Base-by-base conservation (phyloP, 2,797 vertebrate species). In the Poeciliopsis turneri region DNA sequence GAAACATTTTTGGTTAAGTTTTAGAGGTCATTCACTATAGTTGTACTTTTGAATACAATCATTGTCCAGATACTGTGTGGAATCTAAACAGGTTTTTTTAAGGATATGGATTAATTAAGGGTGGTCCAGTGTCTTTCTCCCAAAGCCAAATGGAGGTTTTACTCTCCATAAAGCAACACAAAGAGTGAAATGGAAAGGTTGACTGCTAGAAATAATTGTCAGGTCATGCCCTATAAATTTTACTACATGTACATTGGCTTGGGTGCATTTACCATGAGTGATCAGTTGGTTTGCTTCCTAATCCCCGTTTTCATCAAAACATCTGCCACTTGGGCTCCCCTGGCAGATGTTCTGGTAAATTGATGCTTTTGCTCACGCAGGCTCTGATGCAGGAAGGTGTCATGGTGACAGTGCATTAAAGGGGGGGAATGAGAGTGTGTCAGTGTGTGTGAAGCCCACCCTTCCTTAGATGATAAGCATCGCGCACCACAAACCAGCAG, bases 381-480 rank as follows among this genome's bases (percentile, higher is more conserved):
- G 81, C 86, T 59, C 61, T 76, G 84, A 84, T 77, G 74, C 47
- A 49, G 82, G 81, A 76, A 82, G 78, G 80, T 80, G 82, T 84
- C 77, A 75, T 85, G 74, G 78, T 90, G 80, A 82, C 78, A 78
- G 79, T 70, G 76, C 82, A 78, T 90, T 89, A 86, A 76, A 79
- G 72, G 53, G 81, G 75, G 77, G 28, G 69, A 84, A 77, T 79
- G 76, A 77, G 78, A 82, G 82, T 79, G 77, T 76, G 87, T 87
- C 74, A 80, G 73, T n/a, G 28, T 72, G 30, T 82, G 33, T 80
- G 81, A 64, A 83, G 77, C 82, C 72, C 30, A 76, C 87, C 39
- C 74, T 76, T 79, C 86, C 12, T 12, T 78, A 82, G 85, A 79
- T 81, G 88, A 93, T 91, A 84, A 91, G 86, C 85, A 87, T 88